Evolutionary conservation across 2,113 vertebrate species (phyloP).

Genomic region (Grallaria varia): DNA sequence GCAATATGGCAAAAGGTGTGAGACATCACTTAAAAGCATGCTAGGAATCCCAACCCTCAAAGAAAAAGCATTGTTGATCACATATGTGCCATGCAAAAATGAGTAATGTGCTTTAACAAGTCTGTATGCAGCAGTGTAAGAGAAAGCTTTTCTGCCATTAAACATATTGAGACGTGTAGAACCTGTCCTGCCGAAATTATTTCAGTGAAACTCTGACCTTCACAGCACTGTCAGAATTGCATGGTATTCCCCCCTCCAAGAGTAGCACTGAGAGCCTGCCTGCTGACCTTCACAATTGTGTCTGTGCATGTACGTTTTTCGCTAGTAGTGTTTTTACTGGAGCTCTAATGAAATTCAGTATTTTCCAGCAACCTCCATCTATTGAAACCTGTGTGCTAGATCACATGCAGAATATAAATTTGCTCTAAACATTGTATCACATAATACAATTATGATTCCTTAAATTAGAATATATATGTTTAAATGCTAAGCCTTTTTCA

Average conservation of each 20-base stretch:
- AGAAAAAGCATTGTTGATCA: not conserved
- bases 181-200: not conserved
- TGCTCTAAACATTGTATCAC: not conserved
- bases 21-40: not conserved
- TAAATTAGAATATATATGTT: not conserved
- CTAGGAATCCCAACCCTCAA: not conserved
- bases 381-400: not conserved
- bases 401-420: not conserved
- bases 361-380: not conserved
- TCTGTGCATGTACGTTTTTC: not conserved
- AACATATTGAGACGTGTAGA: not conserved
- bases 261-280: not conserved
- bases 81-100: fast-evolving
- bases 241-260: not conserved
- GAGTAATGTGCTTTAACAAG: not conserved
- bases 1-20: not conserved
- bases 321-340: not conserved
- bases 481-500: not conserved
- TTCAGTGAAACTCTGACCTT: not conserved
- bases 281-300: not conserved
- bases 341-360: not conserved
- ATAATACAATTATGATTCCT: not conserved
- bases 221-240: not conserved
- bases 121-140: not conserved
- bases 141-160: not conserved